A percentile compares a stretch with the other conserved stretches of the same genome.
phyloP scores from a whole-genome alignment of 2,113 vertebrate species.

The Epinephelus lanceolatus region DNA sequence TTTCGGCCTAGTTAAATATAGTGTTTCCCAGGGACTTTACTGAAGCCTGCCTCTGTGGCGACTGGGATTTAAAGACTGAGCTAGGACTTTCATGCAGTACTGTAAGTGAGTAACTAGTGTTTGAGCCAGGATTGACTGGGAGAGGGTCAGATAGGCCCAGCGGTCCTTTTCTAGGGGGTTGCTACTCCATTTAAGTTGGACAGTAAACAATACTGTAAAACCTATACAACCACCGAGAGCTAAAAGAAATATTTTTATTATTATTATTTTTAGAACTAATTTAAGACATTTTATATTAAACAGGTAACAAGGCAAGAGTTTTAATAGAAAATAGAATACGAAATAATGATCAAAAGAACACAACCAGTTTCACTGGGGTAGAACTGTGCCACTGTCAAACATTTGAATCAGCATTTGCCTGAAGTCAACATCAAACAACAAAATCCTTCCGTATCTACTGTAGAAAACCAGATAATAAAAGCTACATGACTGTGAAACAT shows the following conservation, averaged over 20 bases:
- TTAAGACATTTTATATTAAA: neutral
- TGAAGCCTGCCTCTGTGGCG: neutral
- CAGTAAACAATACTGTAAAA: neutral
- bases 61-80: slow-evolving; percentile 6
- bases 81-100: neutral
- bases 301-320: too few species aligned
- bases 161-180: neutral
- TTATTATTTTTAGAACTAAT: neutral
- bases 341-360: neutral
- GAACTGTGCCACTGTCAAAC: neutral
- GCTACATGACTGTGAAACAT: neutral
- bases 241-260: neutral
- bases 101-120: neutral
- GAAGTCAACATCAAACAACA: neutral
- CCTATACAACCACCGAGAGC: neutral
- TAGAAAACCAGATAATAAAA: neutral
- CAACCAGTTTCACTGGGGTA: neutral
- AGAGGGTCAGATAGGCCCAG: neutral
- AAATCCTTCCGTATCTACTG: neutral
- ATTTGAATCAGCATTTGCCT: neutral
- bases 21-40: slow-evolving; percentile 25
- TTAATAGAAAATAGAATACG: too few species aligned
- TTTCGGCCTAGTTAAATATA: slow-evolving; percentile 51
- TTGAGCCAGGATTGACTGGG: neutral
- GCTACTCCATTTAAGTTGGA: neutral